Base-by-base conservation (phyloP, 2,888 invertebrate genomes). In the Acrobasis consociella region DNA sequence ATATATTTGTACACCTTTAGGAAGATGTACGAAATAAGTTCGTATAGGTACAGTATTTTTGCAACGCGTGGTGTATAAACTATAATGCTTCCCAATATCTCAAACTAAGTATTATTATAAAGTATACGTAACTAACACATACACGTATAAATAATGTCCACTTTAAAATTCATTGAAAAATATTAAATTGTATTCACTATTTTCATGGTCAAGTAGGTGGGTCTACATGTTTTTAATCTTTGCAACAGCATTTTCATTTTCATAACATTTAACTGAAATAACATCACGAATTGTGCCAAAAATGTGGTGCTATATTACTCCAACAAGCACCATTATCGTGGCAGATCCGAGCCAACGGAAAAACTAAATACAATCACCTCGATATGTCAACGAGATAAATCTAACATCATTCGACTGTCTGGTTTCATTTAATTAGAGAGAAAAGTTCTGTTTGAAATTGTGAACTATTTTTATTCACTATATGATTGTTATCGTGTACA, bases 231-330 rank as follows among this genome's bases (percentile, higher is more conserved):
- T 11, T 46, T 46, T 46, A 7, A 46, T 46, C 46, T 2, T 13
- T 46, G 13, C 7, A 46, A 13, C 46, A 46, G 13, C n/a, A n/a
- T 46, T 46, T 46, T 13, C n/a, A 46, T 46, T 46, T 46, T 11
- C 13, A 46, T 46, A 46, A 46, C 46, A 52, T 31, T 52, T n/a
- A 46, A 16, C 56, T 17, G 17, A 42, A 42, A 56, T 56, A 56
- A 56, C 42, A 42, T 2, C 13, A 5, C 31, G 15, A 13, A 13
- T 56, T 42, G 42, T 42, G 56, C 56, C 56, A 56, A 56, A 42
- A 17, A 16, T 42, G 17, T 46, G 10, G 42, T 42, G 11, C 42
- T 56, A 42, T 51, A 66, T 62, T 16, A 61, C 62, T 38, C 65
- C n/a, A 62, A 53, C 49, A 38, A 55, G 53, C 10, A 39, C 38